These are phyloP conservation scores for Zosterops pallidus DNA, from an alignment of 2,113 vertebrate genomes.

Conservation along the genomic window DNA sequence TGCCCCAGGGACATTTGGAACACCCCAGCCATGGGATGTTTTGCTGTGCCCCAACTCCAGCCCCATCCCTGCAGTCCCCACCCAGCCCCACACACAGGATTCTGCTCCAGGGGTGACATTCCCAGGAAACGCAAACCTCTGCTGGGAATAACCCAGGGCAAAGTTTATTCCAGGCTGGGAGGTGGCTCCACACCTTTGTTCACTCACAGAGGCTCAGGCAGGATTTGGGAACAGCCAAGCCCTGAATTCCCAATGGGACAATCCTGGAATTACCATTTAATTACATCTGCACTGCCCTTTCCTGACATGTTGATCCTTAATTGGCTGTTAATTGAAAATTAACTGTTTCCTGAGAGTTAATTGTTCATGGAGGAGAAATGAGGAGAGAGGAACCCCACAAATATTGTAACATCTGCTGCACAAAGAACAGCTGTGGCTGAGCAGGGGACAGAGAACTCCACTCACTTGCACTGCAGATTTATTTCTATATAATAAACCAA, in stretches of 20 bases:
- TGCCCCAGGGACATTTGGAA: neutral
- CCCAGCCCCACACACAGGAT: neutral
- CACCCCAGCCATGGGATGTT: neutral
- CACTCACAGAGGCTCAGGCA: neutral
- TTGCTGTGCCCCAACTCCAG: neutral
- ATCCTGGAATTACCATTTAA: neutral
- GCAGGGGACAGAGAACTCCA: neutral
- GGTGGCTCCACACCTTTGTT: neutral
- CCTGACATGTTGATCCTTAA: too few species aligned
- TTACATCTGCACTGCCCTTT: neutral
- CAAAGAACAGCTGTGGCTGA: neutral
- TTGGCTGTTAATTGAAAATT: too few species aligned
- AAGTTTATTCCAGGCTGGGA: neutral
- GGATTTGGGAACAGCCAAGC: neutral
- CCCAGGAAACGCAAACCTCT: neutral
- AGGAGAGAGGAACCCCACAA: neutral
- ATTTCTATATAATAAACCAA: neutral
- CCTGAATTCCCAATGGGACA: neutral
- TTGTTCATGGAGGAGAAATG: neutral
- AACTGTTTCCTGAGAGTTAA: neutral
- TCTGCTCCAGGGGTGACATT: neutral
- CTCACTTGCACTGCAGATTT: neutral
- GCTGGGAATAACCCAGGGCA: neutral
- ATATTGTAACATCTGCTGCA: fast-evolving
- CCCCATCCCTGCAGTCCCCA: neutral